phyloP scores from a whole-genome alignment of 2,113 vertebrate species.

The Reinhardtius hippoglossoides region DNA sequence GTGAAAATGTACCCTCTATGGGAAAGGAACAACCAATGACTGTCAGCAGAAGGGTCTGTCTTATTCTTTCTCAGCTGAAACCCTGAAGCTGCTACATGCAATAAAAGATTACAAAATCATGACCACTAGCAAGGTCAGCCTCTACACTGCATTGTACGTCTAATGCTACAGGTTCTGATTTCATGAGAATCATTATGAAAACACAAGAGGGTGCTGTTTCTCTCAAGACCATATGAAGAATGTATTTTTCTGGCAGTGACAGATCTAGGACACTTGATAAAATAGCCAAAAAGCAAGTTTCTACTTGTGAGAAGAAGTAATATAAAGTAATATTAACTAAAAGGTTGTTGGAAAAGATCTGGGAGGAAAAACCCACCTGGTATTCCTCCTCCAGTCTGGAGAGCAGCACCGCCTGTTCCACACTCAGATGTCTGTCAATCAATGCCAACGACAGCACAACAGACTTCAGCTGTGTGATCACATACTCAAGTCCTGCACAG shows the following conservation, averaged over 20 bases:
- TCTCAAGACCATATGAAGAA: not conserved
- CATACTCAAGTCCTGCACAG: conserved; percentile 90
- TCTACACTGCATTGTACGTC: no score
- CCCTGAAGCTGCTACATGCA: not conserved
- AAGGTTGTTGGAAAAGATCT: not conserved
- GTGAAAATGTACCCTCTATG: no score
- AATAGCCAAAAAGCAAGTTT: not conserved
- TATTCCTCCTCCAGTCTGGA: conserved; percentile 96
- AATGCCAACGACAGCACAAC: conserved; percentile 90
- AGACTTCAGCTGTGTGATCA: conserved; percentile 95
- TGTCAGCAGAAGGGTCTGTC: not conserved
- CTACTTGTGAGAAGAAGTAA: not conserved
- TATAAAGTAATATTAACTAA: not conserved
- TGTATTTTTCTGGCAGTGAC: not conserved
- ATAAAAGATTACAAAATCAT: not conserved
- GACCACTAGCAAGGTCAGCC: no score
- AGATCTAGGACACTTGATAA: not conserved
- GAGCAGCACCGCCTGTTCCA: conserved; percentile 92
- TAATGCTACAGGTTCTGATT: not conserved
- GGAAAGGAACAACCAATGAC: not conserved
- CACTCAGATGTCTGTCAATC: conserved; percentile 90
- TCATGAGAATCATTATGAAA: not conserved
- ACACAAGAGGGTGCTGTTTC: conserved; percentile 21
- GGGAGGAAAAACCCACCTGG: conserved; percentile 84
- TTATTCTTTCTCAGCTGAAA: not conserved